Evolutionary conservation across 2,888 invertebrate species (phyloP), one percentile per base, ranked within the genome.

Genomic region (Melieria crassipennis): DNA sequence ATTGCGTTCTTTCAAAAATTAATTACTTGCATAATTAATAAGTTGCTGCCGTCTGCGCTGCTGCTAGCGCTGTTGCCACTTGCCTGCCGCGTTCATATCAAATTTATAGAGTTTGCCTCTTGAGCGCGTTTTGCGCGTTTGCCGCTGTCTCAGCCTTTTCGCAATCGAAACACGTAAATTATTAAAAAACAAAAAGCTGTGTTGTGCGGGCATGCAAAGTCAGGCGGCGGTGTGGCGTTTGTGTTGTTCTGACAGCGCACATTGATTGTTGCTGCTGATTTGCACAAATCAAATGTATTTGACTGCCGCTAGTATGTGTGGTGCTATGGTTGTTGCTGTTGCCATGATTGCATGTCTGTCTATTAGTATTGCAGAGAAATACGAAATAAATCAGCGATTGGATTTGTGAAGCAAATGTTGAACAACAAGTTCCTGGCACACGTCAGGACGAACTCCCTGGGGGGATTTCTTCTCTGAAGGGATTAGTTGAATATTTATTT

Each of bases 11-110:
- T 60, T 60, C 9, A 47, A 58, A 42, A 47, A 60, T 16, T 67
- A 66, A 57, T 66, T 66, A 47, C 16, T 30, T 47, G 58, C 58
- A 66, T 67, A 67, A 60, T 60, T 67, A 67, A 60, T 60, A 67
- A 67, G 47, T 48, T 46, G 9, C 46, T 55, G 45, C 45, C 43
- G 7, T n/a, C 10, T 43, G 10, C 45, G 4, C 10, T n/a, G 7
- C 7, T 10, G 45, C 3, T n/a, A 11, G 7, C 5, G 5, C 5
- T n/a, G 10, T 42, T 3, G 60, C 45, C n/a, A 43, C 10, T n/a
- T n/a, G n/a, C 11, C 42, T 60, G 57, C 43, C 45, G 45, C 30
- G 30, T 30, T 30, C 3, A 30, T 30, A 30, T 5, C 45, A 43
- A 7, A 5, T 60, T 11, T 60, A 43, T 13, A 13, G 13, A n/a